Base-by-base conservation (phyloP, 2,113 vertebrate species). In the Hirundichthys speculiger region DNA sequence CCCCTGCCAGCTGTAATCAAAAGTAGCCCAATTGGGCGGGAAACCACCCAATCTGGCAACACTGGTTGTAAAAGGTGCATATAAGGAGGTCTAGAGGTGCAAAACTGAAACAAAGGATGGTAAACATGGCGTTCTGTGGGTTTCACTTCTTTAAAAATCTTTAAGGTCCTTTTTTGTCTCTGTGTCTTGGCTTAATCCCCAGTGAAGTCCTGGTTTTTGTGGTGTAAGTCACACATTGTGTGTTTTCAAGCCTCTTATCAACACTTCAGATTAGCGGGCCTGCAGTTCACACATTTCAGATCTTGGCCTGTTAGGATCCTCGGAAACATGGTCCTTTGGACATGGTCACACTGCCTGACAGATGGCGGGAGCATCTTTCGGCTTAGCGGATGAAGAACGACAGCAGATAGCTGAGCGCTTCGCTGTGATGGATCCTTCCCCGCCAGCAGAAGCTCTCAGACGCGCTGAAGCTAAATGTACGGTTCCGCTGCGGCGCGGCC, bases 331-430 rank as follows among this genome's bases (percentile, higher is more conserved):
- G 70, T 83, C 77, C 79, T 89, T 86, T 91, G 84, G 89, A 87
- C 79, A 75, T 64, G 79, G 87, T 68, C 86, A 76, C 82, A 79
- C 72, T 72, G 72, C 69, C 73, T n/a, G 75, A 79, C 89, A 91
- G 90, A 93, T 91, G 91, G 92, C 82, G 64, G 46, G 77, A 87
- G 73, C 82, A 75, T 89, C 83, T 86, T 86, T 82, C 77, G 70
- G 71, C 78, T 82, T 45, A 61, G 77, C 54, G 60, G 62, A 80
- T 73, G 67, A 51, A 82, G 65, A 65, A 41, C 55, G 58, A 46
- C 72, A 47, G 67, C 68, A 16, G 62, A 82, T 18, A 62, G 51
- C 24, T 2, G 27, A 65, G 41, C 14, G 59, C 52, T 72, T 43
- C 6, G 39, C 63, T 57, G 75, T 40, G 41, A 73, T 46, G 61